These are phyloP conservation scores for Drosophila saltans DNA, from an alignment of 1,140 invertebrate genomes.

Conservation along the genomic window DNA sequence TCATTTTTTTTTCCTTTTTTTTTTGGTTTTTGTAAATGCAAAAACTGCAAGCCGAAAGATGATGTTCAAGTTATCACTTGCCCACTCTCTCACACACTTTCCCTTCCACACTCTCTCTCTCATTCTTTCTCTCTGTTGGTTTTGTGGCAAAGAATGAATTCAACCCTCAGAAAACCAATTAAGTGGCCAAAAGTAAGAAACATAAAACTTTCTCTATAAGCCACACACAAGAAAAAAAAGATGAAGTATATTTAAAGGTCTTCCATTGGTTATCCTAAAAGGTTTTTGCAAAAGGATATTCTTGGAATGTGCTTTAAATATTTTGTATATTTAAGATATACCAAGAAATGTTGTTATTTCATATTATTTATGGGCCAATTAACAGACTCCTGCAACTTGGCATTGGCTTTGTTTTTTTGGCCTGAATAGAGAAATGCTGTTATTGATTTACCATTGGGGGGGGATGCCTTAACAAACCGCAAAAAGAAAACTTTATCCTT, in stretches of 20 bases:
- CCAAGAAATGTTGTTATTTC: constrained; percentile 46
- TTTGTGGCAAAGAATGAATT: constrained; percentile 17
- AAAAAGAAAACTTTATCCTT: constrained; percentile 26
- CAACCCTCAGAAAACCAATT: constrained; percentile 43
- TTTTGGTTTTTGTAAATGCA: not conserved
- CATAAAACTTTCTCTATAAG: constrained; percentile 32
- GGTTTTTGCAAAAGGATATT: not conserved
- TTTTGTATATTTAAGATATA: not conserved
- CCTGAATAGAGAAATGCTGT: constrained; percentile 13
- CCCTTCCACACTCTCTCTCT: not conserved
- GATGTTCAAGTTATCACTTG: constrained; percentile 4
- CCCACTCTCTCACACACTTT: not conserved
- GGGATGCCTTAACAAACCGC: constrained; percentile 28
- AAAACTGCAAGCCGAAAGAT: constrained; percentile 27
- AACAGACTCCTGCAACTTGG: constrained; percentile 26
- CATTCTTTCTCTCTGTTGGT: not conserved
- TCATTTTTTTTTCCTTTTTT: not conserved
- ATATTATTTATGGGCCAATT: constrained; percentile 77
- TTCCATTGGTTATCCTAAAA: constrained; percentile 20
- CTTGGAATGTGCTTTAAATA: constrained; percentile 3
- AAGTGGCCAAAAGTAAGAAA: constrained; percentile 46
- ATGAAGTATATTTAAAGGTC: not conserved
- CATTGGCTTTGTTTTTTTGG: not conserved
- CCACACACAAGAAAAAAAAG: constrained; percentile 1
- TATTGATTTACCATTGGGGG: constrained; percentile 45